Evolutionary conservation across 2,888 invertebrate genomes (phyloP).

Genomic region (Luperina testacea): DNA sequence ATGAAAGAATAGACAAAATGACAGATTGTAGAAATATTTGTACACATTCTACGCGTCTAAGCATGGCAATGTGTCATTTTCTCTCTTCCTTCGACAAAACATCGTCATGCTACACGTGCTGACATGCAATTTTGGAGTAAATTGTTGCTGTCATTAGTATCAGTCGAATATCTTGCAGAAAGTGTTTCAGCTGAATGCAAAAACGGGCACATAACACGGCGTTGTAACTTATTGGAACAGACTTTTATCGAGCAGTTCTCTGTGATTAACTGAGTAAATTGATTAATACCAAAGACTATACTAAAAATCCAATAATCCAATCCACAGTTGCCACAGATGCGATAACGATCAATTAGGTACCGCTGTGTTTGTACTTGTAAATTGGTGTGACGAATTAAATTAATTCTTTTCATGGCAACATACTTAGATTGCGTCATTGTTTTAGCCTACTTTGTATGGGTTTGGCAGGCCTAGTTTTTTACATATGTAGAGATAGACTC

Average conservation of each 20-base stretch:
- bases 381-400: slow-evolving; percentile 57
- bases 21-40: too few relatives aligned
- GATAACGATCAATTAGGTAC: slow-evolving; percentile 57
- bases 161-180: background rate
- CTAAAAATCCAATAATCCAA: slow-evolving; percentile 14
- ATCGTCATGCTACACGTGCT: too few relatives aligned
- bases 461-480: background rate
- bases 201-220: too few relatives aligned
- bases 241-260: background rate
- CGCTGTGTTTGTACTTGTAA: slow-evolving; percentile 32
- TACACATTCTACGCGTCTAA: too few relatives aligned
- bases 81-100: too few relatives aligned
- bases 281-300: background rate
- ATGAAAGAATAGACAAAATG: too few relatives aligned
- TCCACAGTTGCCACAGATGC: slow-evolving; percentile 55
- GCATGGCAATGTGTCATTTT: too few relatives aligned
- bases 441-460: background rate
- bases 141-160: background rate
- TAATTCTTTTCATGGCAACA: slow-evolving; percentile 16
- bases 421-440: slow-evolving; percentile 20
- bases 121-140: background rate
- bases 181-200: background rate
- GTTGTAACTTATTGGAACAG: background rate
- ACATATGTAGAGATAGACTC: background rate
- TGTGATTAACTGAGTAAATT: background rate